These are phyloP conservation scores for Chaetodon trifasciatus DNA, from an alignment of 2,797 vertebrate genomes.

Conservation along the genomic window DNA sequence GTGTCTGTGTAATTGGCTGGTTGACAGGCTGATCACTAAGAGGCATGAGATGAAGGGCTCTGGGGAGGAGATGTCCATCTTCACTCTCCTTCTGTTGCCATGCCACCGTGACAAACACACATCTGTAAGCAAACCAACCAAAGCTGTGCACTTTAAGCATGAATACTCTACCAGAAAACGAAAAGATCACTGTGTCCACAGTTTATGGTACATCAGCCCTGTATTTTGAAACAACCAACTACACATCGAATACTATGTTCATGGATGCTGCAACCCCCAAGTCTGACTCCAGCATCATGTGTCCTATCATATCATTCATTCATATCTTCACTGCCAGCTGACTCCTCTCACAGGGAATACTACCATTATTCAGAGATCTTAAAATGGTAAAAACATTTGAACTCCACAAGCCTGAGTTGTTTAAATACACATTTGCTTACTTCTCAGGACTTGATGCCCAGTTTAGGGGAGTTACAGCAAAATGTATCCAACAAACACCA, in stretches of 20 bases:
- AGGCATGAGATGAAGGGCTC: conserved; percentile 55
- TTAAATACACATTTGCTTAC: not conserved
- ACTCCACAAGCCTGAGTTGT: not conserved
- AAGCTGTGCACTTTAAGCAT: not conserved
- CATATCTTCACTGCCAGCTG: not conserved
- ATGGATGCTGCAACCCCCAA: not conserved
- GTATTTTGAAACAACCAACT: not conserved
- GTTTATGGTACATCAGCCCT: not conserved
- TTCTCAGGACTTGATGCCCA: not conserved
- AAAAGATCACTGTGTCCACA: not conserved
- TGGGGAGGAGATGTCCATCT: conserved; percentile 23
- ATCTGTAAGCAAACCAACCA: conserved; percentile 18
- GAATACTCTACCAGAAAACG: not conserved
- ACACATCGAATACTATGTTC: not conserved
- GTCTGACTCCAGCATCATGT: not conserved
- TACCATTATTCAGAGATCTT: not conserved
- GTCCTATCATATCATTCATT: not conserved
- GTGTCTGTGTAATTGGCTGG: conserved; percentile 60
- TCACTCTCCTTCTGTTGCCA: conserved; percentile 36
- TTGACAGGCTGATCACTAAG: conserved; percentile 53
- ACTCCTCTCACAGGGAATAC: not conserved
- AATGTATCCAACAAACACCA: not conserved
- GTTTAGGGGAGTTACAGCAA: not conserved
- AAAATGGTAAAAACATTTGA: not conserved
- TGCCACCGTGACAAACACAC: conserved; percentile 42